Evolutionary conservation across 2,888 invertebrate genomes (phyloP), one percentile per base, ranked within the genome.

Genomic region (Euphydryas editha): DNA sequence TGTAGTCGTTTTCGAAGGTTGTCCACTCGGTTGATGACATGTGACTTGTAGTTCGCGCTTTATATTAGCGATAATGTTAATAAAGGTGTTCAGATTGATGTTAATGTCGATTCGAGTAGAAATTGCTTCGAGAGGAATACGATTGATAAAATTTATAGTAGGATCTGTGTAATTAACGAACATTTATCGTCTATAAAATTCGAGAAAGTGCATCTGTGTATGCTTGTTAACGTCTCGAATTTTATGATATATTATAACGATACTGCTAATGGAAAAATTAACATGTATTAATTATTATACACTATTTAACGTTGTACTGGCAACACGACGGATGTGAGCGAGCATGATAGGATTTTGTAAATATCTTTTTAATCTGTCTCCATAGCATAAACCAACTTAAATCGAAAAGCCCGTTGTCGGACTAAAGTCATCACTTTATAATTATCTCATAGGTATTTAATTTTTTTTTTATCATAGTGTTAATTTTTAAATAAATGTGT

Each of bases 371-470:
- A 80, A 80, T 83, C 83, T 86, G 84, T 87, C 87, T 85, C 88
- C 85, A 87, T 91, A 90, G 90, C 83, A 82, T 90, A 90, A 90
- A 92, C 85, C 87, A 87, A 87, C 81, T 82, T 87, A 85, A 84
- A 81, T 81, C 54, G 54, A 36, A 54, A 24, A 80, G 84, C 85
- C 81, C 78, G 70, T 73, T 69, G 73, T 78, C 80, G 85, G 87
- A 80, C 86, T 82, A 74, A 79, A 92, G 92, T 92, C 92, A 91
- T 90, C 88, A 87, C 81, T 88, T 72, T 78, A n/a, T n/a, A n/a
- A n/a, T 86, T 92, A 91, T 91, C 92, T 92, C 92, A 91, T 92
- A 92, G 92, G 90, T 92, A 90, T 90, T 90, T 90, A 91, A 90
- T 86, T 82, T 86, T 88, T 86, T 89, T 67, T 61, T 86, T 87